These are phyloP conservation scores for Bryconaethiops microstoma DNA, from an alignment of 2,797 vertebrate genomes.

Conservation along the genomic window DNA sequence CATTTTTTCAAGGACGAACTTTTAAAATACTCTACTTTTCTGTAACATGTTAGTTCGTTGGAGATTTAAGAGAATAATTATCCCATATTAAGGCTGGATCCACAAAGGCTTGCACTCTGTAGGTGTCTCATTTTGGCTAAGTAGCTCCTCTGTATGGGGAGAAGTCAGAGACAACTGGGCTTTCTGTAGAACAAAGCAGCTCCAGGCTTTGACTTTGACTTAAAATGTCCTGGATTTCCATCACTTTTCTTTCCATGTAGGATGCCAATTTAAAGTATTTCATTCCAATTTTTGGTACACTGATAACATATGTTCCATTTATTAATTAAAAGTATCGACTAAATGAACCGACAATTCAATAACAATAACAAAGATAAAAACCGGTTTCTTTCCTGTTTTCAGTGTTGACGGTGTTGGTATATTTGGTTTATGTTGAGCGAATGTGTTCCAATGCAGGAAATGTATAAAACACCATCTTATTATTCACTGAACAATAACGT, in stretches of 20 bases:
- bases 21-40: neutral
- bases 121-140: slow-evolving; percentile 27
- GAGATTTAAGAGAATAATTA: slow-evolving; percentile 20
- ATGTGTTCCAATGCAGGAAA: no score
- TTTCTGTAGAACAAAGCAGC: slow-evolving; percentile 24
- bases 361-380: no score
- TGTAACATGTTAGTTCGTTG: neutral
- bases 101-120: slow-evolving; percentile 15
- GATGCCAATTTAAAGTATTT: neutral
- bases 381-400: no score
- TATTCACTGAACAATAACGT: no score
- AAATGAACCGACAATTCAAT: no score
- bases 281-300: no score
- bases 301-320: no score
- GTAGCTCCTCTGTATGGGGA: slow-evolving; percentile 9
- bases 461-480: no score
- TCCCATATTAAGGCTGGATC: slow-evolving; percentile 6
- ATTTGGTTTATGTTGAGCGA: no score
- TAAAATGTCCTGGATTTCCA: slow-evolving; percentile 13
- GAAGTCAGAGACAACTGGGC: neutral
- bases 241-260: slow-evolving; percentile 6
- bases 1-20: neutral
- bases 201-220: slow-evolving; percentile 27
- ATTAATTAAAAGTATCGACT: no score
- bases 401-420: no score